Evolutionary conservation across 64 coral and sea anemone genomes (phyloP).

Genomic region (Stichodactyla helianthus): DNA sequence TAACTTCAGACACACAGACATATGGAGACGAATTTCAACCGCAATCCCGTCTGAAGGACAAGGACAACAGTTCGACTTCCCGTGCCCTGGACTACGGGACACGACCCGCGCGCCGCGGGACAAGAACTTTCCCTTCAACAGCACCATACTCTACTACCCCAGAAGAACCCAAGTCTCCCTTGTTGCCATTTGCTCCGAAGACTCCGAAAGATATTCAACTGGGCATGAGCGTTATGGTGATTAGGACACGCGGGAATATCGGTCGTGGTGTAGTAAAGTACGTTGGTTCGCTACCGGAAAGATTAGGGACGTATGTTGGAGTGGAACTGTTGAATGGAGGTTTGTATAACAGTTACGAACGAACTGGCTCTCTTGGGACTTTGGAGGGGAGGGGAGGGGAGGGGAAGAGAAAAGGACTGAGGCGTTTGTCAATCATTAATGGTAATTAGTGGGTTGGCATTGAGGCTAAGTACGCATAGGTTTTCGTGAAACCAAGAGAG

Average conservation of each 20-base stretch:
- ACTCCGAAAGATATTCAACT: constrained; percentile 33
- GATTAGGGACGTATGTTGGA: constrained; percentile 57
- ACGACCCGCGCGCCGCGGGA: not conserved
- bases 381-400: no score
- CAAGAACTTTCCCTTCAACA: not conserved
- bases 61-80: not conserved
- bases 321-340: constrained; percentile 58
- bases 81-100: not conserved
- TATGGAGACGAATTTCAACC: not conserved
- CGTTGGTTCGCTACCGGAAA: constrained; percentile 50
- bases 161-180: not conserved
- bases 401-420: no score
- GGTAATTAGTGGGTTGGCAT: no score
- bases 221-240: constrained; percentile 79
- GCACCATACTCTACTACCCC: not conserved
- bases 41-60: not conserved
- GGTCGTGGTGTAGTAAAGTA: constrained; percentile 63
- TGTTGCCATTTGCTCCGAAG: constrained; percentile 46
- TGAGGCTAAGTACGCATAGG: no score
- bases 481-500: no score
- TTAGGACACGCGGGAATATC: constrained; percentile 49
- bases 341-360: not conserved
- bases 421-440: no score
- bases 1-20: not conserved
- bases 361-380: no score